Percentiles rank a stretch among this genome's conserved stretches.
Evolutionary conservation across 2,797 vertebrate genomes (phyloP).

Genomic region (Limosa lapponica): DNA sequence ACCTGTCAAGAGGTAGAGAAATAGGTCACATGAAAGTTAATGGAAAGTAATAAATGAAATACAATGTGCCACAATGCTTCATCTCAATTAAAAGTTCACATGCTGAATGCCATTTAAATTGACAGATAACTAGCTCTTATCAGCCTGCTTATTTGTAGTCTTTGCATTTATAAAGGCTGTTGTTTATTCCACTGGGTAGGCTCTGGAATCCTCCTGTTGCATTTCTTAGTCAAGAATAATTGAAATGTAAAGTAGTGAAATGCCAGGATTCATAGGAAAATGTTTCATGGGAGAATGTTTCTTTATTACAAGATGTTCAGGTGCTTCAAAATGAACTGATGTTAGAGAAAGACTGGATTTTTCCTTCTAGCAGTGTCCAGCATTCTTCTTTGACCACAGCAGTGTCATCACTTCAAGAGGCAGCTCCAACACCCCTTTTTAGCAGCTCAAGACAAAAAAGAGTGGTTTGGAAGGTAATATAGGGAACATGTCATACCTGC

Average conservation of each 20-base stretch:
- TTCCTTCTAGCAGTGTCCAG: neutral
- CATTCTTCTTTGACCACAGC: neutral
- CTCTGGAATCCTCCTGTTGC: conserved; percentile 59
- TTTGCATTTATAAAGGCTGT: conserved; percentile 52
- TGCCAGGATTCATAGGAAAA: conserved; percentile 64
- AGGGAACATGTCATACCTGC: neutral
- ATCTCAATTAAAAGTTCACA: conserved; percentile 75
- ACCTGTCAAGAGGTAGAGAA: conserved; percentile 67
- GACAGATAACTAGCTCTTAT: conserved; percentile 38
- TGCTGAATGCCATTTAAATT: conserved; percentile 62
- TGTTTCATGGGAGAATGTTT: conserved; percentile 2
- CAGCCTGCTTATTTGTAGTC: conserved; percentile 19
- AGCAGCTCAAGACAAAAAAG: neutral
- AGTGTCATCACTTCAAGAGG: neutral
- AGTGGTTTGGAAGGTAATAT: neutral
- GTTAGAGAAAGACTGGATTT: neutral
- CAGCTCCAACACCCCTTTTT: neutral
- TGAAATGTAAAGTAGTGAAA: conserved; percentile 54
- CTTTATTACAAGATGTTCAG: conserved; percentile 20
- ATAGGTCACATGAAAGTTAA: conserved; percentile 70
- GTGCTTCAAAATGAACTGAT: neutral
- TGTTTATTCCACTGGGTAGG: conserved; percentile 62
- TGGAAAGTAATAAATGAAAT: conserved; percentile 61
- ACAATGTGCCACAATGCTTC: conserved; percentile 31
- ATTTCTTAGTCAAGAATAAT: conserved; percentile 54